These are phyloP conservation scores for Auanema sp. DNA, from an alignment of 2,888 invertebrate genomes.

Conservation along the genomic window DNA sequence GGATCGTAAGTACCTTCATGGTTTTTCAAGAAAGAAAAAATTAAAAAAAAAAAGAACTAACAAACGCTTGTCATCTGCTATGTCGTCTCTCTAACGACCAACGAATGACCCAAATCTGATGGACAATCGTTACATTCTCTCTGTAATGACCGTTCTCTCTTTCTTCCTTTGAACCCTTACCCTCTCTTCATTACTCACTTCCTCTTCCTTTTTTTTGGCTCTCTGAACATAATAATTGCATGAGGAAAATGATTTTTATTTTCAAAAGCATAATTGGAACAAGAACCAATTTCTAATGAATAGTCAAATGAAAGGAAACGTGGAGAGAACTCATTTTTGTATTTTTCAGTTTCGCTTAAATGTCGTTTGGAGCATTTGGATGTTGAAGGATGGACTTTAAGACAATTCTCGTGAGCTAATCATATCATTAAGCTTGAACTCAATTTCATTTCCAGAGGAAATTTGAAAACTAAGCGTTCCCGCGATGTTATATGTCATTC, in stretches of 20 bases:
- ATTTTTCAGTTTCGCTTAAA: conserved; percentile 36
- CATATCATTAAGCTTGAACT: no score
- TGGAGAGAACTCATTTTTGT: neutral
- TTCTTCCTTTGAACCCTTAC: neutral
- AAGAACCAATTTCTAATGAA: neutral
- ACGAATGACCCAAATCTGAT: no score
- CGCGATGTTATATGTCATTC: no score
- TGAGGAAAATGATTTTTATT: no score
- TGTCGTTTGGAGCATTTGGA: conserved; percentile 30
- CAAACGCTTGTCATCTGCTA: no score
- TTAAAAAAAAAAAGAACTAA: neutral
- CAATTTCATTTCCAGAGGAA: no score
- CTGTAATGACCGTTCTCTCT: neutral
- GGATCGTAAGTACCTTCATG: conserved; percentile 40
- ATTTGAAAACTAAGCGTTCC: no score
- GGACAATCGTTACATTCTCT: neutral
- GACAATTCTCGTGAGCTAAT: conserved; percentile 28
- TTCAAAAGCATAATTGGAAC: neutral
- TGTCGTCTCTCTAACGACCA: no score
- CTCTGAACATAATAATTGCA: no score
- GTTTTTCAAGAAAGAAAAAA: neutral
- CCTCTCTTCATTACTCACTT: conserved; percentile 1
- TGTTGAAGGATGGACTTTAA: conserved; percentile 27
- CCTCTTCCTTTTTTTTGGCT: no score
- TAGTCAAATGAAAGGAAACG: neutral